Conservation (phyloP, 2,797 vertebrate species). For the Fundulus diaphanus region DNA sequence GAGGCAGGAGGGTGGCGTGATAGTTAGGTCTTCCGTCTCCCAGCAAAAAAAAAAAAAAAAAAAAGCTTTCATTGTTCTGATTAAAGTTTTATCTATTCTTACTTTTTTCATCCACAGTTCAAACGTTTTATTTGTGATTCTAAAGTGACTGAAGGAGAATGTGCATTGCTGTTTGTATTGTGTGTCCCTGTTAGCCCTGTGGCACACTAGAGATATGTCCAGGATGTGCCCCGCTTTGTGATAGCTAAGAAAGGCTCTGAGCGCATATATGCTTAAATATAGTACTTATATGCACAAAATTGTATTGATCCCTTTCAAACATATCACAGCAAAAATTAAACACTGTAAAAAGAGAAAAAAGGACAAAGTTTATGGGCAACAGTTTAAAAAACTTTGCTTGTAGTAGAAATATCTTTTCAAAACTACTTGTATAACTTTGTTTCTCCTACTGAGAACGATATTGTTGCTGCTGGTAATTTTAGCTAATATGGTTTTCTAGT, state of each 20-base stretch:
- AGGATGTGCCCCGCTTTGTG: background rate
- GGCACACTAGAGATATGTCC: background rate
- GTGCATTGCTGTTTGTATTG: background rate
- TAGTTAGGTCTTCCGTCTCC: background rate
- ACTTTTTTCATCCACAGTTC: background rate
- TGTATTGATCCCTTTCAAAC: too few species aligned
- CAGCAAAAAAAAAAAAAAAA: background rate
- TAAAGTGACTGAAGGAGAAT: background rate
- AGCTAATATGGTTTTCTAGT: constrained; percentile 15
- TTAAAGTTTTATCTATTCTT: background rate
- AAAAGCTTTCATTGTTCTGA: background rate
- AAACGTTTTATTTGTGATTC: background rate
- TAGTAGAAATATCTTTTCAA: background rate
- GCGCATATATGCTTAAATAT: too few species aligned
- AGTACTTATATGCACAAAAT: too few species aligned
- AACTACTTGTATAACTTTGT: constrained; percentile 8
- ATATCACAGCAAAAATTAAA: too few species aligned
- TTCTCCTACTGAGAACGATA: constrained; percentile 17
- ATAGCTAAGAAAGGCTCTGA: background rate
- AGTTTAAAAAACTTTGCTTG: background rate
- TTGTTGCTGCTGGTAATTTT: constrained; percentile 29
- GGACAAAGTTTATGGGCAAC: background rate
- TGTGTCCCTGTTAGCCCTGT: background rate
- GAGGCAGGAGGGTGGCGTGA: background rate
- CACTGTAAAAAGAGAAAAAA: background rate